A percentile compares a stretch with the other conserved stretches of the same genome.
Evolutionary conservation across 2,888 invertebrate genomes (phyloP).

Genomic region (Plebejus argus): DNA sequence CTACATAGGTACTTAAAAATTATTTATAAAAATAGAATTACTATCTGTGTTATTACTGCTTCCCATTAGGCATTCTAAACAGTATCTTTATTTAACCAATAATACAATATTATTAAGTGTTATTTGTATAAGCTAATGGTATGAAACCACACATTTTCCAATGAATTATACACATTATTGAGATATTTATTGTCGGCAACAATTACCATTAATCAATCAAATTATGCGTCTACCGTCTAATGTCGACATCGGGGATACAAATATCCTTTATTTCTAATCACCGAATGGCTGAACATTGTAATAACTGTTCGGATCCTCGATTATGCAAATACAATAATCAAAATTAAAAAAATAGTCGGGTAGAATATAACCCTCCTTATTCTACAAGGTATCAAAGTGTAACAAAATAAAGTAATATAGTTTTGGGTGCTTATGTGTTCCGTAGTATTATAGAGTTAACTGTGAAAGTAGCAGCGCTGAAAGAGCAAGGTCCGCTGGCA

Average conservation of each 20-base stretch:
- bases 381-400: too few species aligned
- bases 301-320: not conserved
- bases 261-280: conserved; percentile 27
- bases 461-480: too few species aligned
- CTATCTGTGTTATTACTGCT: too few species aligned
- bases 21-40: too few species aligned
- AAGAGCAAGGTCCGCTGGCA: too few species aligned
- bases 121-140: not conserved
- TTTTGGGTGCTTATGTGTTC: too few species aligned
- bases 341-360: too few species aligned
- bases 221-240: not conserved
- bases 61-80: not conserved
- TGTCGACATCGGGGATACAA: conserved; percentile 21
- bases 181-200: not conserved
- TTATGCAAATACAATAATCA: not conserved
- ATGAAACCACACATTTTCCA: not conserved
- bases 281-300: conserved; percentile 2
- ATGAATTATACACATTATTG: not conserved
- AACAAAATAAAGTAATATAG: too few species aligned
- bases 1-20: too few species aligned
- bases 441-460: too few species aligned
- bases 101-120: not conserved
- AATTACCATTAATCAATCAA: not conserved
- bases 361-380: too few species aligned
- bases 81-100: not conserved